These are phyloP conservation scores for Chroicocephalus ridibundus DNA, from an alignment of 2,113 vertebrate species.

Conservation along the genomic window DNA sequence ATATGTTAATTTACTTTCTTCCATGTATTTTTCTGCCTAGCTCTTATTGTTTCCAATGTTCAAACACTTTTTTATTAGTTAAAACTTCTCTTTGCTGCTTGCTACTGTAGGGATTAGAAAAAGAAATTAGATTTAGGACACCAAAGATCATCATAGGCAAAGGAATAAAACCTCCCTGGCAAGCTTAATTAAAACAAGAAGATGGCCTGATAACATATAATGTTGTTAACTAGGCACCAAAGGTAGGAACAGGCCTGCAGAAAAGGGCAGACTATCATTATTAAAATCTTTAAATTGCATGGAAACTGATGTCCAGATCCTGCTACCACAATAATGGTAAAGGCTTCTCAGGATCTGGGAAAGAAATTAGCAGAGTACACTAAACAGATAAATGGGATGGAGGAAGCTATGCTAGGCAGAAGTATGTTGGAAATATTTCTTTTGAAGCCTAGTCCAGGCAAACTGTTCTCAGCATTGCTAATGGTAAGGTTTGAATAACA, in stretches of 20 bases:
- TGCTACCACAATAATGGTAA: neutral
- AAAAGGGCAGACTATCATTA: neutral
- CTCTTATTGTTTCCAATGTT: neutral
- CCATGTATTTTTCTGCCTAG: neutral
- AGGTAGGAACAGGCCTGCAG: neutral
- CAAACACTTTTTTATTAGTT: neutral
- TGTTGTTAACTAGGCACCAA: neutral
- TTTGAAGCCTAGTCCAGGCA: neutral
- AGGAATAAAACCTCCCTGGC: constrained; percentile 2
- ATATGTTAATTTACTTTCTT: neutral
- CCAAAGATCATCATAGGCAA: neutral
- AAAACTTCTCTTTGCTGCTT: neutral
- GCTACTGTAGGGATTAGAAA: neutral
- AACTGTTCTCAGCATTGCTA: neutral
- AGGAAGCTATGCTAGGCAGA: neutral
- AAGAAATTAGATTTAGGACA: constrained; percentile 17
- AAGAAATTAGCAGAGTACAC: neutral
- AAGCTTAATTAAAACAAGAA: constrained; percentile 11
- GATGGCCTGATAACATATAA: neutral
- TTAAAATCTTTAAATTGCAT: neutral
- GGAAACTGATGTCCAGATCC: neutral
- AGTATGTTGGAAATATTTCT: neutral
- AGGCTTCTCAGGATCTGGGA: neutral
- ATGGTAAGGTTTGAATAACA: neutral
- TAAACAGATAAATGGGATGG: neutral